Evolutionary conservation across 2,797 vertebrate genomes (phyloP), one percentile per base, ranked within the genome.

Genomic region (Enteromius treurensis): DNA sequence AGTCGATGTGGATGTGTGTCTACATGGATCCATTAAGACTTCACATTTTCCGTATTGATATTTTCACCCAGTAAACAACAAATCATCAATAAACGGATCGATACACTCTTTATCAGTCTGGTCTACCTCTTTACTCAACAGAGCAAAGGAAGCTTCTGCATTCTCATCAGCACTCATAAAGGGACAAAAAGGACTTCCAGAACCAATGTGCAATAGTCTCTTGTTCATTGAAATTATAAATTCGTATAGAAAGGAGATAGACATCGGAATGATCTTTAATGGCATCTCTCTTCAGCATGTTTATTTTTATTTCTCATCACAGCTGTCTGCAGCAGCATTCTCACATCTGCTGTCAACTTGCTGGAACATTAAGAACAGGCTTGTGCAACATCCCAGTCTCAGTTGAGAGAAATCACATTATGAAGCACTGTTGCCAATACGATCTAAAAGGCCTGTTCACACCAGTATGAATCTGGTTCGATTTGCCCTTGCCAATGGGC

Each of bases 231-330:
- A 42, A 26, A 19, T 53, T 7, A 51, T 19, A 53, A 19, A 21
- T 21, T 45, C 8, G 10, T 40, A 7, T 51, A 19, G 17, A 51
- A 51, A 51, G 0, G 2, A 53, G 51, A 70, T n/a, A 29, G 49
- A 32, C 34, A 23, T 26, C 42, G 45, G 79, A 71, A 71, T 70
- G 51, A 71, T 55, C 49, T 70, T 42, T 70, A 21, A 70, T 45
- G n/a, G 47, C 58, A 67, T 81, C 65, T 81, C 26, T 81, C 40
- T 80, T 77, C 68, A 68, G 23, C 69, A 51, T 69, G 53, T 77
- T 83, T 86, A 80, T 77, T 83, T 83, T 53, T 69, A 80, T 45
- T 86, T 74, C 51, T 40, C 75, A 45, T 74, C 65, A 81, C 73
- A 76, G 64, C 65, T 80, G 78, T 79, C 77, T 79, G 75, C 79